Conservation (phyloP, 2,113 vertebrate species). For the Cynoglossus semilaevis region DNA sequence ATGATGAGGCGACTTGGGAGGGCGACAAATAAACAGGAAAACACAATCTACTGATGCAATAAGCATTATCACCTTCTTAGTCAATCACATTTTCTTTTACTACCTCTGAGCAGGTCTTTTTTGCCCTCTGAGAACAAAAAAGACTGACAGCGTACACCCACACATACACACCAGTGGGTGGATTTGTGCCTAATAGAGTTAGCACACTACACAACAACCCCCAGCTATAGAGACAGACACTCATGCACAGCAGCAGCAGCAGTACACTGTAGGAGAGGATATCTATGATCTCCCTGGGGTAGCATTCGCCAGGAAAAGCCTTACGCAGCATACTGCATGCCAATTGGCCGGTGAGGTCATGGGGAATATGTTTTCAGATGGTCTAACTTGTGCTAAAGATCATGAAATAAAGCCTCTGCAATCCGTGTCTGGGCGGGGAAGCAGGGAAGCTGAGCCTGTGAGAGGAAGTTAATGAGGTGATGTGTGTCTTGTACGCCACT, state of each 20-base stretch:
- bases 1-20: conserved; percentile 28
- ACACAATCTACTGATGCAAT: conserved; percentile 49
- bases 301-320: conserved; percentile 59
- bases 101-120: conserved; percentile 50
- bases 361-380: conserved; percentile 67
- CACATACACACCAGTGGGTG: conserved; percentile 55
- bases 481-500: conserved; percentile 24
- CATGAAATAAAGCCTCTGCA: conserved; percentile 53
- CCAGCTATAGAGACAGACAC: conserved; percentile 56
- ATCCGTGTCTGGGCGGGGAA: conserved; percentile 46
- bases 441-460: conserved; percentile 38
- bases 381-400: conserved; percentile 63
- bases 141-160: conserved; percentile 58
- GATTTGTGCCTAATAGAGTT: conserved; percentile 63
- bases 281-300: conserved; percentile 65
- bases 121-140: conserved; percentile 43
- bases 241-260: conserved; percentile 38
- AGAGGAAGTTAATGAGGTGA: conserved; percentile 50
- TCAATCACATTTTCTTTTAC: conserved; percentile 59
- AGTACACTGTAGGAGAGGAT: conserved; percentile 44
- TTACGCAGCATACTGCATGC: conserved; percentile 57
- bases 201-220: conserved; percentile 56
- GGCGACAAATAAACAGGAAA: conserved; percentile 48
- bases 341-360: conserved; percentile 57
- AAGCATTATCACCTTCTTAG: conserved; percentile 43